Conservation (phyloP, 2,888 invertebrate species). For the Adelognathus sp. region DNA sequence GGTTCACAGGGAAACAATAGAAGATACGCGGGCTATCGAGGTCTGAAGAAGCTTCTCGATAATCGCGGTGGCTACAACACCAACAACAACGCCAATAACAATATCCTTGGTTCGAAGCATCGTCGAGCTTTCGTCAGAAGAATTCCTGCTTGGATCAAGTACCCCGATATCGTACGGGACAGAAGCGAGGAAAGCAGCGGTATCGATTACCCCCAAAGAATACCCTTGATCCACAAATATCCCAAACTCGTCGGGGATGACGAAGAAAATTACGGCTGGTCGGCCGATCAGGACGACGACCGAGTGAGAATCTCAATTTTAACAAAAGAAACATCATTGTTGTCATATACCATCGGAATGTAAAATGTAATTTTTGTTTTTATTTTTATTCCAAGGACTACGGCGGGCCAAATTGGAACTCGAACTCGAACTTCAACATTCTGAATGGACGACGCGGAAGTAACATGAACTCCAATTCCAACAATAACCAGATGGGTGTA, state of each 20-base stretch:
- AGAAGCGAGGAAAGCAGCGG: too few species aligned
- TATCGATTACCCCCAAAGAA: too few species aligned
- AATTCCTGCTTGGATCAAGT: background rate
- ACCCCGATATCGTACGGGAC: background rate
- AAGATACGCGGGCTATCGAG: background rate
- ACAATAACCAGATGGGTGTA: background rate
- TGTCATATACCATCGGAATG: background rate
- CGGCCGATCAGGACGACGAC: background rate
- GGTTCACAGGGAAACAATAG: background rate
- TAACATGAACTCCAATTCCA: constrained; percentile 27
- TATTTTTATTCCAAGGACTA: background rate
- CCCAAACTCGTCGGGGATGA: background rate
- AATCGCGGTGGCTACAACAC: constrained; percentile 24
- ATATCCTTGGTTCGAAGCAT: constrained; percentile 7
- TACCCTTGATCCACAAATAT: background rate
- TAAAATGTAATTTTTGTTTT: background rate
- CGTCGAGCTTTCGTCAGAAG: background rate
- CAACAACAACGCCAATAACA: constrained; percentile 22
- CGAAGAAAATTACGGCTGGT: background rate
- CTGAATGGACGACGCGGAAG: background rate
- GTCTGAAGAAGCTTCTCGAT: constrained; percentile 9
- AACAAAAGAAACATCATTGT: background rate
- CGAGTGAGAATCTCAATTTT: background rate
- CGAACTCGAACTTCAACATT: constrained; percentile 23
- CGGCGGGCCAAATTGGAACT: background rate